Evolutionary conservation across 2,888 invertebrate species (phyloP).

Genomic region (Phragmatobia fuliginosa): DNA sequence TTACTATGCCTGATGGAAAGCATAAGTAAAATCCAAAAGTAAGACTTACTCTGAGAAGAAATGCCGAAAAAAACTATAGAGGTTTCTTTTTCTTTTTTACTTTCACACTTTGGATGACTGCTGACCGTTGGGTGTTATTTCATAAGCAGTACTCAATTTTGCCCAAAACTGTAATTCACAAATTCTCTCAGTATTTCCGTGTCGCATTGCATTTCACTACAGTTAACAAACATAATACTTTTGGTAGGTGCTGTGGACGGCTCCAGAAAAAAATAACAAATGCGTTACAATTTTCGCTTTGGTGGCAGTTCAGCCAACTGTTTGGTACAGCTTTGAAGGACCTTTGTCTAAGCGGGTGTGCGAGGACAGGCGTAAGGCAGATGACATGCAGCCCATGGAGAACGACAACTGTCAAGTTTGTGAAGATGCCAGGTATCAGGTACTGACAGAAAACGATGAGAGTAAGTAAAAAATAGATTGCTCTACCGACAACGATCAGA

Average conservation of each 20-base stretch:
- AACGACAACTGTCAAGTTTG: slow-evolving; percentile 73
- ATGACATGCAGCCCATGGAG: slow-evolving; percentile 75
- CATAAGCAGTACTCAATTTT: background rate
- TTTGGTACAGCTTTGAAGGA: slow-evolving; percentile 77
- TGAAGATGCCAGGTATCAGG: slow-evolving; percentile 79
- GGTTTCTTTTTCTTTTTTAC: too few species aligned
- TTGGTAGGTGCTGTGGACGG: slow-evolving; percentile 70
- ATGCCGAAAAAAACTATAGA: too few species aligned
- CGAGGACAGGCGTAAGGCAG: slow-evolving; percentile 74
- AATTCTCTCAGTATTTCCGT: background rate
- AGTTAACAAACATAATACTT: background rate
- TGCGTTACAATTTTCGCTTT: slow-evolving; percentile 78
- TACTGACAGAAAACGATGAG: slow-evolving; percentile 33
- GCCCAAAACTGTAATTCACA: background rate
- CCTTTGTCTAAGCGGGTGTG: slow-evolving; percentile 74
- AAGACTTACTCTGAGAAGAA: too few species aligned
- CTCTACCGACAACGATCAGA: too few species aligned
- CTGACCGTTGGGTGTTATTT: too few species aligned
- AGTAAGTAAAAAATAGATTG: too few species aligned
- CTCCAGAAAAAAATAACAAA: slow-evolving; percentile 74
- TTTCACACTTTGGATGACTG: too few species aligned
- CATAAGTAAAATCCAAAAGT: too few species aligned
- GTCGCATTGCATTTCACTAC: background rate
- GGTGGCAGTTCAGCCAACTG: slow-evolving; percentile 73
- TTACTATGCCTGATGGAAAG: too few species aligned